Evolutionary conservation across 2,888 invertebrate species (phyloP).

Genomic region (Amiota communis): DNA sequence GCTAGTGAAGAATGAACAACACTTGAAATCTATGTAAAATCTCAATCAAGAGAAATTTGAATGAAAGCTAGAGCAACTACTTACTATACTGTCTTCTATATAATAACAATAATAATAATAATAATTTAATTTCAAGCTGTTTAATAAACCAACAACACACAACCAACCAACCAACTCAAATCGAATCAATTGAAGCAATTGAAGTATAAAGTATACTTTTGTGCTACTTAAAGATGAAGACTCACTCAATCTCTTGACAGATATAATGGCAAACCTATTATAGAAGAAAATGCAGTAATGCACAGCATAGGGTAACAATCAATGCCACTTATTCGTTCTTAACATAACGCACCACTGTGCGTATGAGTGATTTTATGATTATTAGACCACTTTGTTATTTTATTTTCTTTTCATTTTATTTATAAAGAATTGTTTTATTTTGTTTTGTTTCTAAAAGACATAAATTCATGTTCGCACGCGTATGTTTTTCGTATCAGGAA

Average conservation of each 20-base stretch:
- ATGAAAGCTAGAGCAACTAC: too few species aligned
- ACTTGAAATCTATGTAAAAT: background rate
- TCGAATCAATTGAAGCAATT: background rate
- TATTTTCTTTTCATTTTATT: background rate
- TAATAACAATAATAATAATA: constrained; percentile 1
- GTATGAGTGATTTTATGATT: constrained; percentile 18
- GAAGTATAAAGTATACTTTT: background rate
- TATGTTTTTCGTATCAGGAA: background rate
- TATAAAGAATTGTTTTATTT: background rate
- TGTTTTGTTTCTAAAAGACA: background rate
- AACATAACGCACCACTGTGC: background rate
- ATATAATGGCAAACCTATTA: background rate
- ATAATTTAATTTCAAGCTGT: constrained; percentile 23
- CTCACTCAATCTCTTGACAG: background rate
- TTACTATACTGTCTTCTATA: too few species aligned
- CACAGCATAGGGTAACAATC: constrained; percentile 2
- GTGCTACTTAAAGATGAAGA: constrained; percentile 4
- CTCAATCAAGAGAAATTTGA: background rate
- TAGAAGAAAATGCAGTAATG: background rate
- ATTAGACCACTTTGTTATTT: background rate
- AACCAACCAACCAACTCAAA: background rate
- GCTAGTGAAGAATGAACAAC: too few species aligned
- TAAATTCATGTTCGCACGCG: background rate
- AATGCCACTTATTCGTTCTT: constrained; percentile 7
- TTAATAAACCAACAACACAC: background rate